Evolutionary conservation across 1,140 invertebrate genomes (phyloP).

Genomic region (Idris sp.): DNA sequence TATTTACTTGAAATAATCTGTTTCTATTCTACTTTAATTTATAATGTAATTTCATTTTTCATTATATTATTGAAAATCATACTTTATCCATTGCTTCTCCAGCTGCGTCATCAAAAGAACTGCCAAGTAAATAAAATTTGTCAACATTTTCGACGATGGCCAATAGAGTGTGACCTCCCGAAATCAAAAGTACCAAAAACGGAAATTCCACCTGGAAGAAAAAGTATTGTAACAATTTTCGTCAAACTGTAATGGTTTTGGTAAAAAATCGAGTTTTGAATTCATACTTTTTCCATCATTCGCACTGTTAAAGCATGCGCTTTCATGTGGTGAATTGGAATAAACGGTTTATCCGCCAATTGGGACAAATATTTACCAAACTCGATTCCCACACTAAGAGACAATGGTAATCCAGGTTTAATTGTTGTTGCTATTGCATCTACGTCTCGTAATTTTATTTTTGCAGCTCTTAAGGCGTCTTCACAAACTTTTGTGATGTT

Average conservation of each 20-base stretch:
- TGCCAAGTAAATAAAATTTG: constrained; percentile 88
- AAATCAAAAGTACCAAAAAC: constrained; percentile 92
- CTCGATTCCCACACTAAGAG: constrained; percentile 88
- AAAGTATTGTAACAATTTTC: too few relatives aligned
- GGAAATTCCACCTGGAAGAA: constrained; percentile 87
- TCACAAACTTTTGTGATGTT: constrained; percentile 88
- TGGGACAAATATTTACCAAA: constrained; percentile 89
- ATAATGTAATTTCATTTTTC: too few relatives aligned
- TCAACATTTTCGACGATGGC: constrained; percentile 86
- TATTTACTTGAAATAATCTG: too few relatives aligned
- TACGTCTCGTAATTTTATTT: constrained; percentile 84
- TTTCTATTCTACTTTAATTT: too few relatives aligned
- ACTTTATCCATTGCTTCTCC: constrained; percentile 95
- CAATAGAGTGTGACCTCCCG: constrained; percentile 94
- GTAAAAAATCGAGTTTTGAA: too few relatives aligned
- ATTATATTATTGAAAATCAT: constrained; percentile 8
- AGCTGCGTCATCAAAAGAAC: constrained; percentile 89
- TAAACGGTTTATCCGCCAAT: constrained; percentile 87
- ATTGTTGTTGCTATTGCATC: constrained; percentile 95
- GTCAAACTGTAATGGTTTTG: too few relatives aligned
- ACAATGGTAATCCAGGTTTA: constrained; percentile 90
- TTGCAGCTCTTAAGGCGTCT: constrained; percentile 83
- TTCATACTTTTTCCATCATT: constrained; percentile 81
- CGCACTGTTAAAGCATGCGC: constrained; percentile 95
- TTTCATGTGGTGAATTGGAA: constrained; percentile 99